Base-by-base conservation (phyloP, 1,140 invertebrate genomes). In the Trichoplusia ni region DNA sequence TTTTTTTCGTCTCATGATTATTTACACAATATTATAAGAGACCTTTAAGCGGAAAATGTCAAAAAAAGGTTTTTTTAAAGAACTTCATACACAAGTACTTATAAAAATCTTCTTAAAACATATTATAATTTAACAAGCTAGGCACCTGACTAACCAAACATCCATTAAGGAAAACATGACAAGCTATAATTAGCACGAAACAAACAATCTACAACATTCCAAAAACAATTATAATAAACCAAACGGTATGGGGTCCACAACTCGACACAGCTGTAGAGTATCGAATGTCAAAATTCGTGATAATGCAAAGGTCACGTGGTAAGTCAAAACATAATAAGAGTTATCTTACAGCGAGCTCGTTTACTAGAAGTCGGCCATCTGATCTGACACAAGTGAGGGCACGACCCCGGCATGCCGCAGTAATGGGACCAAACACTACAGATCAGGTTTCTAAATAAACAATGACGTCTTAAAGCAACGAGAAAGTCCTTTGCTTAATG, bases 361-460 rank as follows among this genome's bases (percentile, higher is more conserved):
- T 79, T 67, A 75, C 40, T 73, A 69, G 81, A 82, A 82, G 65
- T 79, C 70, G 77, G 75, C 70, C 77, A 82, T 71, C 47, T 59
- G 75, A 80, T 75, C 72, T 64, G 71, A 67, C 61, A 61, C 51
- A 37, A 19, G 25, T 16, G 38, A 42, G 58, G 61, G 40, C 56
- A 31, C 35, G 64, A 64, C 56, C 65, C 42, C 25, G 37, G 27
- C 33, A 47, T 31, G 53, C 35, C 46, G 44, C 33, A 27, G 25
- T 58, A 42, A 58, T 42, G 54, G 38, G 31, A 44, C 38, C 23
- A 37, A 27, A 61, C 42, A 35, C 27, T 38, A 2, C 11, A 2
- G 21, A 29, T 62, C 35, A 18, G 37, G 54, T 71, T 71, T 56
- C 64, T 60, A 63, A 31, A 60, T 60, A 67, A 71, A 71, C 59